Conservation (phyloP, 2,113 vertebrate species). For the Syngnathus scovelli region DNA sequence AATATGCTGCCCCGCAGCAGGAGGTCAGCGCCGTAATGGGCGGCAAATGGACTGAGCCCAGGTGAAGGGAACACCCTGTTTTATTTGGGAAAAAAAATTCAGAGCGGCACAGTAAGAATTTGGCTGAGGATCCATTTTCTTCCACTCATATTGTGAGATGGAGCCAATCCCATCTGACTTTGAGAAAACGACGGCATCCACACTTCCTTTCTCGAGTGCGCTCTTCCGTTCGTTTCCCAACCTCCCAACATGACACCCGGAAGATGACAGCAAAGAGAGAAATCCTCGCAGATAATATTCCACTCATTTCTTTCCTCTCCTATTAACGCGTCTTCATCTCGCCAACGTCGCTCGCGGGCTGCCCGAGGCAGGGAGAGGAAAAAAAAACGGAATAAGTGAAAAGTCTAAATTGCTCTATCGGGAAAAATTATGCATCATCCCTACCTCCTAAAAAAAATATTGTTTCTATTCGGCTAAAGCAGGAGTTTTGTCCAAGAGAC, state of each 20-base stretch:
- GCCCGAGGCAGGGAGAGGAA: slow-evolving; percentile 44
- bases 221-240: slow-evolving; percentile 30
- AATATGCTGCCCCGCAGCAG: not conserved
- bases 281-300: slow-evolving; percentile 31
- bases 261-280: slow-evolving; percentile 40
- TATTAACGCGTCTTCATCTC: slow-evolving; percentile 52
- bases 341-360: slow-evolving; percentile 50
- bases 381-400: slow-evolving; percentile 41
- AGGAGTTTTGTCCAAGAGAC: no score
- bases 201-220: slow-evolving; percentile 3
- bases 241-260: slow-evolving; percentile 38
- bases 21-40: slow-evolving; percentile 3
- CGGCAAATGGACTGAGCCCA: slow-evolving; percentile 5
- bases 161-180: no score
- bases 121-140: not conserved
- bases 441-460: not conserved
- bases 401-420: slow-evolving; percentile 13
- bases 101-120: not conserved
- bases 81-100: not conserved
- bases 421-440: slow-evolving; percentile 1
- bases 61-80: not conserved
- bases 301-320: slow-evolving; percentile 49
- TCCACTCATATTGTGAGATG: not conserved
- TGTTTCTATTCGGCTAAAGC: not conserved
- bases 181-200: not conserved